Evolutionary conservation across 2,113 vertebrate genomes (phyloP).

Genomic region (Riparia riparia): DNA sequence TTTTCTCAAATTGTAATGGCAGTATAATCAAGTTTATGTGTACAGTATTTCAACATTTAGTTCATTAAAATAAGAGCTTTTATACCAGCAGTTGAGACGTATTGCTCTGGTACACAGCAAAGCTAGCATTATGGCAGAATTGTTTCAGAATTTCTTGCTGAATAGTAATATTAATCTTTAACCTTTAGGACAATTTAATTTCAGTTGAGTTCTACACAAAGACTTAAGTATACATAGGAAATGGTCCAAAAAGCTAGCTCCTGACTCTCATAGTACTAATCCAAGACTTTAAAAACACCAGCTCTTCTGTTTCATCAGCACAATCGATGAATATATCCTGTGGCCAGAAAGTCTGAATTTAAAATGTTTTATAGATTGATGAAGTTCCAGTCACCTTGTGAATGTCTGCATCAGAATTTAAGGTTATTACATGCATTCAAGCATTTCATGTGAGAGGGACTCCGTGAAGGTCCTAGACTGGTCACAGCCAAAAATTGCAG

Average conservation of each 20-base stretch:
- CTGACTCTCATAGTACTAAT: background rate
- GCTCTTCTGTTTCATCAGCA: constrained; percentile 28
- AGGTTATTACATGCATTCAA: background rate
- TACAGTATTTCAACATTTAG: background rate
- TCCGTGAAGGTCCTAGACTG: background rate
- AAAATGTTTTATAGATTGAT: background rate
- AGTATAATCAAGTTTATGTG: background rate
- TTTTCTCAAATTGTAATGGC: constrained; percentile 8
- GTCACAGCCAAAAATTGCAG: background rate
- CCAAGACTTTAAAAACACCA: background rate
- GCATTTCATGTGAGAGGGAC: background rate
- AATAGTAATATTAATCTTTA: constrained; percentile 1
- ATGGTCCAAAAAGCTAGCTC: background rate
- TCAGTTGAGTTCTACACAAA: background rate
- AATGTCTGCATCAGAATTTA: background rate
- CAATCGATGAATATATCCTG: background rate
- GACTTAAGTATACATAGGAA: background rate
- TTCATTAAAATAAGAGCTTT: constrained; percentile 12
- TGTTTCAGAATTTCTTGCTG: constrained; percentile 12
- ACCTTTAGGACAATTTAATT: background rate
- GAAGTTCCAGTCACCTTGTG: background rate
- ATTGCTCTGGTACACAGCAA: background rate
- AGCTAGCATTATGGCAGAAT: background rate
- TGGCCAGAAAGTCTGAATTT: background rate
- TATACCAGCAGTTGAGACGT: background rate